These are phyloP conservation scores for Mythimna ferrago DNA, from an alignment of 2,888 invertebrate species.

Conservation along the genomic window DNA sequence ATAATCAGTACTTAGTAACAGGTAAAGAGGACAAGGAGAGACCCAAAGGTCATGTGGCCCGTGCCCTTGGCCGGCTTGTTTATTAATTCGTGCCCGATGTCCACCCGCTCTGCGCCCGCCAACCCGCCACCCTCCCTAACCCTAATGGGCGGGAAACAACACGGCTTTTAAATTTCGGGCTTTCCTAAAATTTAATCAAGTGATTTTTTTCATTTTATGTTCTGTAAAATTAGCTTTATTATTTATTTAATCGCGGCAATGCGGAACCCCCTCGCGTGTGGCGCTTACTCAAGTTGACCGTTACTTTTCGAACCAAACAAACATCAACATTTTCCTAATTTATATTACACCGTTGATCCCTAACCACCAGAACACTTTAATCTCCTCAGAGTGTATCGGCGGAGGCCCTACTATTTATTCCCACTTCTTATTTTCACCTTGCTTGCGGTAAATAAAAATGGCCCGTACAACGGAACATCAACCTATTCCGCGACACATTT, in stretches of 20 bases:
- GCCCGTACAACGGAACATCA: slow-evolving; percentile 67
- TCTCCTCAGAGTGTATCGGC: slow-evolving; percentile 87
- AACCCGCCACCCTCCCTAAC: slow-evolving; percentile 80
- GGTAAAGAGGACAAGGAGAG: slow-evolving; percentile 80
- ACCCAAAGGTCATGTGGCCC: slow-evolving; percentile 79
- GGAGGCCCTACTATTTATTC: slow-evolving; percentile 87
- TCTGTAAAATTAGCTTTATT: slow-evolving; percentile 77
- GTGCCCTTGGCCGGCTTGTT: slow-evolving; percentile 88
- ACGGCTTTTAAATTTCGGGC: slow-evolving; percentile 84
- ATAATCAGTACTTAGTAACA: slow-evolving; percentile 62
- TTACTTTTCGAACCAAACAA: slow-evolving; percentile 71
- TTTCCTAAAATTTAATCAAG: slow-evolving; percentile 83
- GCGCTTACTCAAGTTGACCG: slow-evolving; percentile 44
- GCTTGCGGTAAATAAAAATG: slow-evolving; percentile 82
- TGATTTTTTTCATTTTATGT: slow-evolving; percentile 78
- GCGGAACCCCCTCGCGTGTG: slow-evolving; percentile 47
- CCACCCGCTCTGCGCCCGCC: slow-evolving; percentile 77
- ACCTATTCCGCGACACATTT: slow-evolving; percentile 69
- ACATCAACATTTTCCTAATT: slow-evolving; percentile 80
- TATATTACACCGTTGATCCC: slow-evolving; percentile 81
- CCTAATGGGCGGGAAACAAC: slow-evolving; percentile 86
- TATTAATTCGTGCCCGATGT: slow-evolving; percentile 87
- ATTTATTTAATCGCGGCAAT: slow-evolving; percentile 65
- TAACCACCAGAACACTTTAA: slow-evolving; percentile 84
- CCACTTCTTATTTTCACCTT: slow-evolving; percentile 89